Percentiles rank a stretch among this genome's conserved stretches.
These are phyloP conservation scores for Hippocampus abdominalis DNA, from an alignment of 2,113 vertebrate species.

Conservation along the genomic window DNA sequence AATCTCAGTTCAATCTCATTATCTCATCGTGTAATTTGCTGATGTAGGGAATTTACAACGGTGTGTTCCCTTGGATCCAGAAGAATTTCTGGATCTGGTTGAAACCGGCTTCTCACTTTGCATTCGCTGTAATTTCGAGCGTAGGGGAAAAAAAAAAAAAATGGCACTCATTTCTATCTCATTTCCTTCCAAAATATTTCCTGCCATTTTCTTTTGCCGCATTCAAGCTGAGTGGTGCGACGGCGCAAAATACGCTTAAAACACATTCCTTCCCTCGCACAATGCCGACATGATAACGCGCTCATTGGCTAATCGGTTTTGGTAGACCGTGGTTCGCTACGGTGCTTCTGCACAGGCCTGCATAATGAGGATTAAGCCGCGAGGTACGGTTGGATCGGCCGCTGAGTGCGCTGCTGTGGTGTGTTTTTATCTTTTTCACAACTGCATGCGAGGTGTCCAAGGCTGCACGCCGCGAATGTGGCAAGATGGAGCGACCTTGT, in stretches of 20 bases:
- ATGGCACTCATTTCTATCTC: slow-evolving; percentile 15
- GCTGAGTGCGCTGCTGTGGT: slow-evolving; percentile 11
- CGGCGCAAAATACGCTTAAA: slow-evolving; percentile 47
- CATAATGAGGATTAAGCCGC: slow-evolving; percentile 60
- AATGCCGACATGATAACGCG: slow-evolving; percentile 40
- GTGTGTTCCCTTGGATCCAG: not conserved
- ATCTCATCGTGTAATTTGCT: not conserved
- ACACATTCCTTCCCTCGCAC: slow-evolving; percentile 38
- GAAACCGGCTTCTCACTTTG: not conserved
- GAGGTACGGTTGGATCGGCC: slow-evolving; percentile 25
- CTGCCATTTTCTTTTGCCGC: slow-evolving; percentile 20
- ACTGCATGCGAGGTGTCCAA: slow-evolving; percentile 17
- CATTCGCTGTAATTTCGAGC: not conserved
- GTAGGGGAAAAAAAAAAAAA: not conserved
- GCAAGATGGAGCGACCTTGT: slow-evolving; percentile 11
- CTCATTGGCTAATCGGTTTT: slow-evolving; percentile 41
- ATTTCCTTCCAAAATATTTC: slow-evolving; percentile 16
- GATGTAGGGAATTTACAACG: not conserved
- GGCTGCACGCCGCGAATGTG: slow-evolving; percentile 19
- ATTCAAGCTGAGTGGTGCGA: slow-evolving; percentile 13
- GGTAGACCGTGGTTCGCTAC: slow-evolving; percentile 33
- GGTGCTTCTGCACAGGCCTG: slow-evolving; percentile 29
- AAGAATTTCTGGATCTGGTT: not conserved
- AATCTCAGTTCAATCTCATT: not conserved
- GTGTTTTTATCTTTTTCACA: slow-evolving; percentile 28